A percentile compares a stretch with the other conserved stretches of the same genome.
phyloP scores from a whole-genome alignment of 2,113 vertebrate species.

The Toxostoma redivivum region DNA sequence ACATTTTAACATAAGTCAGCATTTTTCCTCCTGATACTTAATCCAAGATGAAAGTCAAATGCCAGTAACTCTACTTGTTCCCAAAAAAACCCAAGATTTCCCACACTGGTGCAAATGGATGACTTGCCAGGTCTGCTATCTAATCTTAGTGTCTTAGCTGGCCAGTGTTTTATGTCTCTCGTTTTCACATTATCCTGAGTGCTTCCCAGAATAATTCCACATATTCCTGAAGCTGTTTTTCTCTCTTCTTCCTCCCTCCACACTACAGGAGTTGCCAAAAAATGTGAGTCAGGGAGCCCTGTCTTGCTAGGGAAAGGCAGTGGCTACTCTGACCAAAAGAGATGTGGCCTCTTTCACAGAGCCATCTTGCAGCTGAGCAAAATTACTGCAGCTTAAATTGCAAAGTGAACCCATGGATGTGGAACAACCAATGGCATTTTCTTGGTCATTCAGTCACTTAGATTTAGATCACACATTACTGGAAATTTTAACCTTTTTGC shows the following conservation, averaged over 20 bases:
- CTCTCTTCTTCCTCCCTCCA: background rate
- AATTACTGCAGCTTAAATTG: background rate
- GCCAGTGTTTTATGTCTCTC: background rate
- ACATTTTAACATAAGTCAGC: background rate
- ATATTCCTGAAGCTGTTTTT: background rate
- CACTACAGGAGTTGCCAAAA: background rate
- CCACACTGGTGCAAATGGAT: background rate
- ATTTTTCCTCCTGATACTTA: background rate
- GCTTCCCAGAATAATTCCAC: background rate
- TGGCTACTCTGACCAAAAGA: background rate
- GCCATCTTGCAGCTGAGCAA: background rate
- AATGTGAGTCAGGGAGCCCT: background rate
- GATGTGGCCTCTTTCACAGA: background rate
- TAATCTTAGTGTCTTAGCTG: background rate
- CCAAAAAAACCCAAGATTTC: background rate
- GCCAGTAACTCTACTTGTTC: background rate
- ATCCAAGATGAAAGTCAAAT: conserved; percentile 1
- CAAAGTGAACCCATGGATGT: background rate
- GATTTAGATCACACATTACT: background rate
- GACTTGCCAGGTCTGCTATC: background rate
- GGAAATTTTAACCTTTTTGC: background rate
- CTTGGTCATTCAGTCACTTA: background rate
- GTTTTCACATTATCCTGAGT: background rate
- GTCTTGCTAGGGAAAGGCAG: background rate
- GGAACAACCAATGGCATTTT: background rate